Conservation (phyloP, 2,797 vertebrate genomes). For the Eulemur albifrons region DNA sequence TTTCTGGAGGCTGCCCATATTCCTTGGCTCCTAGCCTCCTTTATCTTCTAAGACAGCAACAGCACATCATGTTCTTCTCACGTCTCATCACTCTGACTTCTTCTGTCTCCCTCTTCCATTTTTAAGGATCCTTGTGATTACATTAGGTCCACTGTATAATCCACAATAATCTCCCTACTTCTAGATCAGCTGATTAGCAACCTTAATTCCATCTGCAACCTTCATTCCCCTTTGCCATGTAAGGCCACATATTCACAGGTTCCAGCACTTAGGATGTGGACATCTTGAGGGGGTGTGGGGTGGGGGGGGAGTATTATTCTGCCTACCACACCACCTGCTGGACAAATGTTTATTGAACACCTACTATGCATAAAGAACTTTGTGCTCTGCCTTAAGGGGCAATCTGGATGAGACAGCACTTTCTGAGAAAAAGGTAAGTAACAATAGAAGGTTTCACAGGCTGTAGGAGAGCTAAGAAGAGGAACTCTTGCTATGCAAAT, state of each 20-base stretch:
- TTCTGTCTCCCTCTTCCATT: neutral
- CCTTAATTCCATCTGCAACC: neutral
- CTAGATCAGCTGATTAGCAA: neutral
- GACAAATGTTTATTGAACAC: constrained; percentile 5
- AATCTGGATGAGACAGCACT: neutral
- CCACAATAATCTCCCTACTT: neutral
- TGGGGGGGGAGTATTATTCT: neutral
- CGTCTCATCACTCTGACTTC: neutral
- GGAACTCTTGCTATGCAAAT: constrained; percentile 41
- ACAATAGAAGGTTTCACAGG: constrained; percentile 2
- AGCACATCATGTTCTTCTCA: neutral
- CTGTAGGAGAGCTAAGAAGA: neutral
- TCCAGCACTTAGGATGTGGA: neutral
- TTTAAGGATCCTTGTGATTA: neutral
- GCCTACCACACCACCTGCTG: neutral
- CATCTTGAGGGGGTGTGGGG: neutral
- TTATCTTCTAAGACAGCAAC: neutral
- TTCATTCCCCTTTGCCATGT: neutral
- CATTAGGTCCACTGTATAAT: neutral
- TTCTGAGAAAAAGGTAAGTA: constrained; percentile 11
- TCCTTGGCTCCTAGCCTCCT: neutral
- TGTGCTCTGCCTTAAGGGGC: neutral
- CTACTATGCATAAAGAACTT: neutral
- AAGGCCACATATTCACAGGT: neutral
- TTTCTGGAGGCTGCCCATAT: neutral